Evolutionary conservation across 2,888 invertebrate genomes (phyloP).

Genomic region (Heliconius ethilla): DNA sequence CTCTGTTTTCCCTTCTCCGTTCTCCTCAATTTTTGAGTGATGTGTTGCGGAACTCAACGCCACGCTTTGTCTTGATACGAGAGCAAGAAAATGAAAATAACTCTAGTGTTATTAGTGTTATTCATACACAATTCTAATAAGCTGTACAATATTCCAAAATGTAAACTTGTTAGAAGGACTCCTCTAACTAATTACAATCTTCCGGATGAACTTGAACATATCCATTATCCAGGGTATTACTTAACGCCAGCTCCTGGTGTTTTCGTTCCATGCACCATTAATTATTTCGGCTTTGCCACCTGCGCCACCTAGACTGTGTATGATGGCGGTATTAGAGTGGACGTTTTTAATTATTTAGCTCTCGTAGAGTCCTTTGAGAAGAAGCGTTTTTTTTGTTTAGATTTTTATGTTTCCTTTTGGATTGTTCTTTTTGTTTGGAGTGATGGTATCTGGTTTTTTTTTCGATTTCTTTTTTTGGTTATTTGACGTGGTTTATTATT

Average conservation of each 20-base stretch:
- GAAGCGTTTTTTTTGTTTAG: constrained; percentile 12
- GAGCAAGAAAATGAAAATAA: no score
- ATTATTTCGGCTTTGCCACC: constrained; percentile 47
- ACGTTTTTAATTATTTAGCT: constrained; percentile 36
- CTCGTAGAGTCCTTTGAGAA: constrained; percentile 17
- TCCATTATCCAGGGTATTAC: constrained; percentile 34
- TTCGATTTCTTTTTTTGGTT: no score
- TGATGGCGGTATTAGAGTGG: constrained; percentile 35
- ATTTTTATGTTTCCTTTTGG: not conserved
- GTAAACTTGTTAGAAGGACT: not conserved
- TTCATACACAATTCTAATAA: not conserved
- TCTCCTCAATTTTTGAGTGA: no score
- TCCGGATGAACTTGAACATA: constrained; percentile 23
- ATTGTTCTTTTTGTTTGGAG: not conserved
- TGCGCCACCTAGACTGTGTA: constrained; percentile 39
- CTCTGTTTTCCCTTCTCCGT: no score
- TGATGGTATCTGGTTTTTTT: not conserved
- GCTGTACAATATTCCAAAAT: not conserved
- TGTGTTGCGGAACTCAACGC: no score
- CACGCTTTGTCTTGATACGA: no score
- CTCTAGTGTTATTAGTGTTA: no score
- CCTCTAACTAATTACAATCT: constrained; percentile 20
- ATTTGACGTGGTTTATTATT: no score
- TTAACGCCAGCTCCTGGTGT: constrained; percentile 35
- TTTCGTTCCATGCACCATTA: constrained; percentile 43